phyloP scores from a whole-genome alignment of 2,797 vertebrate species.

The Paratrypauchen microcephalus region DNA sequence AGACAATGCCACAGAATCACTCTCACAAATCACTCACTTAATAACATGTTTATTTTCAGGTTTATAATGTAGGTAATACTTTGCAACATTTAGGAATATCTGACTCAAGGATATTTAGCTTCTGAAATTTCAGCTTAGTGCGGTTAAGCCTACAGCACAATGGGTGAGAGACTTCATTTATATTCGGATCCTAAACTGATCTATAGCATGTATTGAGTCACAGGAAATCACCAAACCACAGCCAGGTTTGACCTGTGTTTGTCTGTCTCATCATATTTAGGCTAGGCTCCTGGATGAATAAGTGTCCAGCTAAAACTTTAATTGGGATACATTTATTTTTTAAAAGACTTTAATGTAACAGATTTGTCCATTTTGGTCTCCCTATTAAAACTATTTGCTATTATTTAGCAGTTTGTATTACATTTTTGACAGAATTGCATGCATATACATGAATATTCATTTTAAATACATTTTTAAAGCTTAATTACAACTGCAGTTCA shows the following conservation, averaged over 20 bases:
- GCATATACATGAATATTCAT: background rate
- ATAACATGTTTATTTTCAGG: slow-evolving; percentile 1
- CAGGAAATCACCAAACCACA: background rate
- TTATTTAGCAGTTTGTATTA: background rate
- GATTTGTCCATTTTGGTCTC: background rate
- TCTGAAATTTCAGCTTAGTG: background rate
- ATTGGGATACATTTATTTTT: background rate
- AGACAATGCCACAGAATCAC: slow-evolving; percentile 9
- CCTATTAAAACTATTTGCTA: background rate
- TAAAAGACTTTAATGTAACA: background rate
- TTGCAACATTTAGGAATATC: background rate
- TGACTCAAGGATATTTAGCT: background rate
- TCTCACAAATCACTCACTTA: slow-evolving; percentile 6
- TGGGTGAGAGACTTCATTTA: background rate
- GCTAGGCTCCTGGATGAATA: background rate
- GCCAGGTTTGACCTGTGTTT: background rate
- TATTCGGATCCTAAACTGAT: background rate
- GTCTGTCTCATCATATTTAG: background rate
- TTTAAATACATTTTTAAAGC: background rate
- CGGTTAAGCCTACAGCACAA: background rate
- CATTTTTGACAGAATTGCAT: background rate
- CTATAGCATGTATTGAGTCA: background rate
- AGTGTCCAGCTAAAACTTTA: background rate
- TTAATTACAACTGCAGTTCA: background rate
- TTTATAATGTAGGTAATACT: background rate